Base-by-base conservation (phyloP, 2,888 invertebrate genomes). In the Metopia argyrocephala region DNA sequence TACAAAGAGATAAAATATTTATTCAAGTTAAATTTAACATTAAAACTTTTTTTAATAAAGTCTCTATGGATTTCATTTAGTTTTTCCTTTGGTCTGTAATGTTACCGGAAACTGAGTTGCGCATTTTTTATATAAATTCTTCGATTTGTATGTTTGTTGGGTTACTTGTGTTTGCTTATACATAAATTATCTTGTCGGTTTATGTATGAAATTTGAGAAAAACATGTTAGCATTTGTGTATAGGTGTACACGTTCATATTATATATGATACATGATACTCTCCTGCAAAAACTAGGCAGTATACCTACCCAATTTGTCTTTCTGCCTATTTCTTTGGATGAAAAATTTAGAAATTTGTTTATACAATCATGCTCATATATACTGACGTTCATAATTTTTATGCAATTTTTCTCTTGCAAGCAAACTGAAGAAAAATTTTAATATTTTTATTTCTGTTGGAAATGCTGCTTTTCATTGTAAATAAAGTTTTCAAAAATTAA, bases 221-320 rank as follows among this genome's bases (percentile, higher is more conserved):
- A 4, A 38, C 15, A 38, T 38, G 38, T 12, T 9, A 12, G 38
- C 15, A 0, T 9, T n/a, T 38, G 38, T 38, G 12, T 38, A 15
- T 38, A 15, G 1, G 38, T 12, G 15, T 15, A 12, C 5, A 25
- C 27, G n/a, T 56, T 56, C n/a, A 27, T 27, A 59, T 27, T 38
- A 76, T 74, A 28, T 74, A 65, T 68, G 46, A 76, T 76, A 62
- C 46, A 31, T 56, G 31, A 62, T 68, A 25, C 25, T 38, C 15
- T 38, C 38, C 38, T 38, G 38, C 15, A 12, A 9, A 9, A 38
- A 15, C 38, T 15, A 38, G 38, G 12, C 38, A 2, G 12, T 4
- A 3, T 15, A 15, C 38, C 38, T 38, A 15, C 38, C 3, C 15
- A n/a, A 15, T 4, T 4, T 15, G 38, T 15, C 12, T 38, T 7